Evolutionary conservation across 2,888 invertebrate genomes (phyloP), one percentile per base, ranked within the genome.

Genomic region (Drosophila mettleri): DNA sequence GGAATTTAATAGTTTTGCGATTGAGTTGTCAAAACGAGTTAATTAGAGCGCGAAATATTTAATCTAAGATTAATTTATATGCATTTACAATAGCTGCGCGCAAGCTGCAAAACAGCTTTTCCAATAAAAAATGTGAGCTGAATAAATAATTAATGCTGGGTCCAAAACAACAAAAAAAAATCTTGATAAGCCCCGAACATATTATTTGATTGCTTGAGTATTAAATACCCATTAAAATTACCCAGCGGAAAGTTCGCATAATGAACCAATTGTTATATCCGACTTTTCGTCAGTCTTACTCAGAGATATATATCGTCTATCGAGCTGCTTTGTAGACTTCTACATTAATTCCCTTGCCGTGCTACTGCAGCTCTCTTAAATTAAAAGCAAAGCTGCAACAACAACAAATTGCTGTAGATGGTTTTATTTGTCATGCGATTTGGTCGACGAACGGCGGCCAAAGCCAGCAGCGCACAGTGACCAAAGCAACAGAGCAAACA

Each of bases 351-450:
- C 61, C 45, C 31, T 1, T 18, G 46, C 59, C 27, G 36, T 61
- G 39, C 29, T 62, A 57, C 66, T 68, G 73, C 49, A 55, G 63
- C 27, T 46, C 33, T 38, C 77, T 86, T 86, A 86, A 82, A 86
- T 88, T 68, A 86, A 88, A 79, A 86, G 69, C 70, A 86, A 86
- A 83, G 74, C 68, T 74, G 38, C 66, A 71, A 34, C 39, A 68
- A 29, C 27, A 48, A 68, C 86, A 82, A 88, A 79, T 79, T 70
- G 86, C 72, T 62, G 68, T 67, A 68, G 76, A 72, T 74, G 83
- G 76, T 79, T 86, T 82, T 83, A 83, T 83, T 83, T 83, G 83
- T 66, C 74, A 79, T 74, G 71, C 88, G 88, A 83, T 83, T 83
- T 88, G 83, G 73, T 55, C 62, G 60, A 12, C 54, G 24, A 49